phyloP scores from a whole-genome alignment of 2,113 vertebrate species.

The Rhipidura dahli region DNA sequence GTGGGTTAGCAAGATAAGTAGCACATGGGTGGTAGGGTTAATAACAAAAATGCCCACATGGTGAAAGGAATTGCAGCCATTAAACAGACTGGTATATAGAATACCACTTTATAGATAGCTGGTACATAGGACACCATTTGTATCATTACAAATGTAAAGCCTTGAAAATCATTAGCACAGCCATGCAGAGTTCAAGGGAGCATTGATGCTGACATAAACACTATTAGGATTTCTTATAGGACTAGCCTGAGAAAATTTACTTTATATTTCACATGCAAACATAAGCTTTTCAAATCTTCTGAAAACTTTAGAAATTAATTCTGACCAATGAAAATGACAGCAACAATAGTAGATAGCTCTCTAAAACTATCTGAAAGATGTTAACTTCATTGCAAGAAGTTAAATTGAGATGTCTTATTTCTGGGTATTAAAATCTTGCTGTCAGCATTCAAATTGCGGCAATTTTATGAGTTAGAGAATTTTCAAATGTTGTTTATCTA shows the following conservation, averaged over 20 bases:
- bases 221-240: not conserved
- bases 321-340: not conserved
- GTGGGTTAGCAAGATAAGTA: not conserved
- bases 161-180: not conserved
- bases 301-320: not conserved
- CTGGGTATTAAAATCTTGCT: not conserved
- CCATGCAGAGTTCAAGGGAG: not conserved
- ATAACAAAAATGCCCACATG: not conserved
- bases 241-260: not conserved
- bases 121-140: not conserved
- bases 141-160: not conserved
- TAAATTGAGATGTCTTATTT: not conserved
- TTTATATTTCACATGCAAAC: not conserved
- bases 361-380: not conserved
- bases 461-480: not conserved
- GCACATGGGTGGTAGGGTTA: not conserved
- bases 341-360: not conserved
- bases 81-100: not conserved
- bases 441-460: not conserved
- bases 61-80: not conserved
- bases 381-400: not conserved
- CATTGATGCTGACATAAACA: not conserved
- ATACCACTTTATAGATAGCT: not conserved
- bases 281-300: not conserved
- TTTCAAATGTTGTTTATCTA: not conserved